Evolutionary conservation across 2,113 vertebrate genomes (phyloP).

Genomic region (Catharus minimus): DNA sequence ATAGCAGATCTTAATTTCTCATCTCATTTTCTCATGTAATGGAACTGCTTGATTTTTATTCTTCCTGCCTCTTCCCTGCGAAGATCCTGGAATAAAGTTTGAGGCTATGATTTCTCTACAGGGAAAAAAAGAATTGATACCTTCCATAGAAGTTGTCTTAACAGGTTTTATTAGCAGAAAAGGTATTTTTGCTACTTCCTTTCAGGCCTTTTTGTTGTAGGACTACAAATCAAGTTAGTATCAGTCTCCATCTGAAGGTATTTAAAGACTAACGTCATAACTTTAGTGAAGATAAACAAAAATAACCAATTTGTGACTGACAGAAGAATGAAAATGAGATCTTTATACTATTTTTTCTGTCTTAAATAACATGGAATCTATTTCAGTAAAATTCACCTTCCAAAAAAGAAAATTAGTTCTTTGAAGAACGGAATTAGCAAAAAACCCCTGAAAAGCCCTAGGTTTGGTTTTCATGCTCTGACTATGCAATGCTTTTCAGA

Average conservation of each 20-base stretch:
- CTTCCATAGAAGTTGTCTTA: background rate
- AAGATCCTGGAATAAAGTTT: background rate
- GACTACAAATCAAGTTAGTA: background rate
- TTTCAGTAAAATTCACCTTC: background rate
- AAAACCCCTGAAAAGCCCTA: background rate
- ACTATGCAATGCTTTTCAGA: background rate
- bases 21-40: background rate
- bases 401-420: background rate
- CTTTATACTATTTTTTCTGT: background rate
- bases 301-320: background rate
- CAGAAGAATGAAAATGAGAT: background rate
- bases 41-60: background rate
- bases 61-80: rapidly evolving
- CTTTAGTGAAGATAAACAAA: background rate
- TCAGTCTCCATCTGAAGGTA: background rate
- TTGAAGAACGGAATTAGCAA: background rate
- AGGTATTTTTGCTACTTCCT: background rate
- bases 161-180: background rate
- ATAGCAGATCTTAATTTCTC: background rate
- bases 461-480: background rate
- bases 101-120: background rate
- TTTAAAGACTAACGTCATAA: background rate
- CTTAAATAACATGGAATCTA: background rate
- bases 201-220: background rate
- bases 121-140: background rate